These are phyloP conservation scores for Acrocera orbiculus DNA, from an alignment of 2,888 invertebrate genomes.

Conservation along the genomic window DNA sequence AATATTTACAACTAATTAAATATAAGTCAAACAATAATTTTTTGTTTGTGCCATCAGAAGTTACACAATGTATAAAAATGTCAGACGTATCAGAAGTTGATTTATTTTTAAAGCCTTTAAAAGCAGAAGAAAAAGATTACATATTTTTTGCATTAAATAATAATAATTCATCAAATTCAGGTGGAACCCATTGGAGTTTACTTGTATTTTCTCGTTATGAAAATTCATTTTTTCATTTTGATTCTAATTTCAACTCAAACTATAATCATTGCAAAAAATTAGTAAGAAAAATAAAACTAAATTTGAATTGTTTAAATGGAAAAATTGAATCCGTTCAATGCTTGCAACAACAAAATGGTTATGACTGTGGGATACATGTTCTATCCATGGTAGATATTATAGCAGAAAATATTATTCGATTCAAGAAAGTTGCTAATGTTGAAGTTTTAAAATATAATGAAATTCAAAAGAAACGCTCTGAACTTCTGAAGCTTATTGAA, in stretches of 20 bases:
- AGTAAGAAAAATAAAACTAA: constrained; percentile 36
- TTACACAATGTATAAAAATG: constrained; percentile 76
- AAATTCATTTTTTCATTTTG: constrained; percentile 60
- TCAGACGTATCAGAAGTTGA: constrained; percentile 48
- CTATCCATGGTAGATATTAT: constrained; percentile 58
- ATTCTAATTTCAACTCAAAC: constrained; percentile 55
- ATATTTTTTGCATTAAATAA: constrained; percentile 82
- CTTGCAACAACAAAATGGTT: constrained; percentile 66
- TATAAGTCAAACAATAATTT: constrained; percentile 43
- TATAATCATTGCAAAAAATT: constrained; percentile 46
- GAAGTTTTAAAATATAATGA: constrained; percentile 31
- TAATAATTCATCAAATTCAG: constrained; percentile 53
- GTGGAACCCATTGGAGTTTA: constrained; percentile 86
- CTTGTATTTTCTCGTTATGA: constrained; percentile 59
- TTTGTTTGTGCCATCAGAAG: constrained; percentile 58
- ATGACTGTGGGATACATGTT: constrained; percentile 84
- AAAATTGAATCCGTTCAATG: constrained; percentile 39
- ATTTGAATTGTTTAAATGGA: constrained; percentile 22
- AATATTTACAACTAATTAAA: constrained; percentile 59
- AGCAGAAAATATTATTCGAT: constrained; percentile 27
- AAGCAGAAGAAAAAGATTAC: constrained; percentile 45
- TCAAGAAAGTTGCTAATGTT: constrained; percentile 23
- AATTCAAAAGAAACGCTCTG: constrained; percentile 41
- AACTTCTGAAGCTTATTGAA: too few species aligned
- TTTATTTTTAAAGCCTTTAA: constrained; percentile 53